Conservation (phyloP, 2,797 vertebrate genomes). For the Urophycis tenuis region DNA sequence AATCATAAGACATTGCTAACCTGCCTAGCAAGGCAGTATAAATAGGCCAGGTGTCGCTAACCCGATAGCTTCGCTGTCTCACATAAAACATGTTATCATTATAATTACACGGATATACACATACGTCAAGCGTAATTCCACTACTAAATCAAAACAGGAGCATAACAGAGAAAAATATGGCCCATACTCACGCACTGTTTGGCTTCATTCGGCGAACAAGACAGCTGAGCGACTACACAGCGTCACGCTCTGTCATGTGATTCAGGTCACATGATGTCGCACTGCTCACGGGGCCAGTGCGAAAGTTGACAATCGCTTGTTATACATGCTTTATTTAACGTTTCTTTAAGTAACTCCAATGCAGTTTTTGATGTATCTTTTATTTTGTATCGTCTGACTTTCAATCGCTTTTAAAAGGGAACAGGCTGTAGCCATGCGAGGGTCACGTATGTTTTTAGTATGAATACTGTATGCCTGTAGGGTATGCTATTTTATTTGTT, state of each 20-base stretch:
- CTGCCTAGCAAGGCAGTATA: not conserved
- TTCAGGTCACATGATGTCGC: constrained; percentile 46
- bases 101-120: not conserved
- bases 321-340: not conserved
- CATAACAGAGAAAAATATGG: not conserved
- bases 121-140: not conserved
- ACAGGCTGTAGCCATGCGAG: not conserved
- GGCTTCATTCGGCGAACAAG: constrained; percentile 8
- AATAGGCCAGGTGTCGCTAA: not conserved
- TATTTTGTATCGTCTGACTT: not conserved
- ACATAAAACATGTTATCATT: not conserved
- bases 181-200: not conserved
- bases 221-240: constrained; percentile 60
- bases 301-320: not conserved
- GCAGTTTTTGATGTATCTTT: not conserved
- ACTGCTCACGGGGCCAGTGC: not conserved
- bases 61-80: not conserved
- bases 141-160: not conserved
- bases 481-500: not conserved
- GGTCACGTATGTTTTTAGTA: not conserved
- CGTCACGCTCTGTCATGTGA: constrained; percentile 67
- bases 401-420: not conserved
- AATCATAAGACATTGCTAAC: not conserved
- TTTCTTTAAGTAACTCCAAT: not conserved
- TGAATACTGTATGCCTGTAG: not conserved